A percentile compares a stretch with the other conserved stretches of the same genome.
phyloP scores from a whole-genome alignment of 2,797 vertebrate genomes.

The Sylvia borin region DNA sequence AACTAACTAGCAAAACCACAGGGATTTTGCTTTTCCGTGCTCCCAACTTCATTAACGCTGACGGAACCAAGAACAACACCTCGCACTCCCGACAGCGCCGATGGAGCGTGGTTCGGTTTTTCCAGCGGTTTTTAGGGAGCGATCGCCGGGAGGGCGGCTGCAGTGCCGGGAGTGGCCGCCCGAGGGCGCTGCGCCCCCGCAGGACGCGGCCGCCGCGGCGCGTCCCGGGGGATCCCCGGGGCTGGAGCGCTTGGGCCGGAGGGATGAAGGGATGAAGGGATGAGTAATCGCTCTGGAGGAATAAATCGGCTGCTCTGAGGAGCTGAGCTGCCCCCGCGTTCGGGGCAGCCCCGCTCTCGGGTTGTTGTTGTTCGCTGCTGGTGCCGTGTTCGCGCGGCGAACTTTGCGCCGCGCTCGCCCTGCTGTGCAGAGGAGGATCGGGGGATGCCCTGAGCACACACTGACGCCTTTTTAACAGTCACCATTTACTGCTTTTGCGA shows the following conservation, averaged over 20 bases:
- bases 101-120: rapidly evolving
- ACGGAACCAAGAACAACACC: rapidly evolving
- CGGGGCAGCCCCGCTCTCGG: neutral
- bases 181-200: neutral
- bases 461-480: neutral
- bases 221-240: neutral
- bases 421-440: rapidly evolving
- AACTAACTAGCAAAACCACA: rapidly evolving
- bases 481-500: rapidly evolving
- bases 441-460: rapidly evolving
- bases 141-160: neutral
- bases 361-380: neutral
- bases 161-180: neutral
- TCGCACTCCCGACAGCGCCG: rapidly evolving
- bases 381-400: rapidly evolving
- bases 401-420: rapidly evolving
- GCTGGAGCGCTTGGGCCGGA: rapidly evolving
- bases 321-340: rapidly evolving
- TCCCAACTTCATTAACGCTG: rapidly evolving
- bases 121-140: neutral
- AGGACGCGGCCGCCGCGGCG: neutral
- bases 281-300: rapidly evolving
- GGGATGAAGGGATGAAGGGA: too few species aligned
- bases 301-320: rapidly evolving
- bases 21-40: neutral